A percentile compares a stretch with the other conserved stretches of the same genome.
These are phyloP conservation scores for Huso huso DNA, from an alignment of 2,797 vertebrate genomes.

Conservation along the genomic window DNA sequence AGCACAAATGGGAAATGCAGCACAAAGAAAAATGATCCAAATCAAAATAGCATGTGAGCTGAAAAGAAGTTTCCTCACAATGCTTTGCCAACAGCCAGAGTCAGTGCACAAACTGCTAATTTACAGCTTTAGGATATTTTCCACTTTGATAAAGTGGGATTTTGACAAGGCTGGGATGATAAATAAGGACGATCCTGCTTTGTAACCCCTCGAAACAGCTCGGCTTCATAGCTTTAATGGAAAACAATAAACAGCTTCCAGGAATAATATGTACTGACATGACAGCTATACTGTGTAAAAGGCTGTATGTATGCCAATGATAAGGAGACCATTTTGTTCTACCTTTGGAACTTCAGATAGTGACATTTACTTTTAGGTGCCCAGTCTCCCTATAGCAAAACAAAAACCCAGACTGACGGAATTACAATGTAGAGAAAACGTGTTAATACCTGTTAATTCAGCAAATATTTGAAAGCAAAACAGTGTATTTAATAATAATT, in stretches of 20 bases:
- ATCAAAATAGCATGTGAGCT: too few relatives aligned
- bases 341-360: not conserved
- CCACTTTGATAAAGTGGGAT: slow-evolving; percentile 25
- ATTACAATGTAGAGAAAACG: too few relatives aligned
- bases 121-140: slow-evolving; percentile 36
- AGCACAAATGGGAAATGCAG: too few relatives aligned
- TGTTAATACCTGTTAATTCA: too few relatives aligned
- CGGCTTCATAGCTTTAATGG: slow-evolving; percentile 22
- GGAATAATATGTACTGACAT: slow-evolving; percentile 35
- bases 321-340: slow-evolving; percentile 27
- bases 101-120: slow-evolving; percentile 39
- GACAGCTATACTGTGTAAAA: slow-evolving; percentile 42
- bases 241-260: slow-evolving; percentile 37
- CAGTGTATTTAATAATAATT: too few relatives aligned
- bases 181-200: slow-evolving; percentile 45
- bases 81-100: too few relatives aligned
- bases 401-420: too few relatives aligned
- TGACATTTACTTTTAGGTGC: not conserved
- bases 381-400: too few relatives aligned
- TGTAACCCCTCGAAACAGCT: slow-evolving; percentile 15
- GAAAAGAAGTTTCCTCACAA: too few relatives aligned
- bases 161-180: slow-evolving; percentile 37
- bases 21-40: too few relatives aligned
- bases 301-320: slow-evolving; percentile 39
- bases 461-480: too few relatives aligned